Conservation (phyloP, 2,797 vertebrate genomes). For the Protonibea diacanthus region DNA sequence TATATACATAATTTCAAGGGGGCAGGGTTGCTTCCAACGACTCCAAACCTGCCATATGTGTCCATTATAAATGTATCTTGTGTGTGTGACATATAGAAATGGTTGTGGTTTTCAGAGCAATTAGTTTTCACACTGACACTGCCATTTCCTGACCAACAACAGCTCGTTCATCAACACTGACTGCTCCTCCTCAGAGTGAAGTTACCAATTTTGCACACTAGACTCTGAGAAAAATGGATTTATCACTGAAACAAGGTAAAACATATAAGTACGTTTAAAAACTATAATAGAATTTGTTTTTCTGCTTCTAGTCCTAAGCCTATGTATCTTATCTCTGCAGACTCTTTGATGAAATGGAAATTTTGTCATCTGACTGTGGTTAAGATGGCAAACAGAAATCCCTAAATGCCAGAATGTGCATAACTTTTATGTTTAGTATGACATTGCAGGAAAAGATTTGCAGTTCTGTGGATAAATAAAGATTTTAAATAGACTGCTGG, state of each 20-base stretch:
- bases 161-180: slow-evolving; percentile 20
- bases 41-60: not conserved
- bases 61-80: not conserved
- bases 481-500: slow-evolving; percentile 68
- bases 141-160: slow-evolving; percentile 27
- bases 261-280: not conserved
- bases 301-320: not conserved
- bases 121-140: slow-evolving; percentile 5
- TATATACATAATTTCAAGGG: not conserved
- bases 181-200: not conserved
- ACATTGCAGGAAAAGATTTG: slow-evolving; percentile 64
- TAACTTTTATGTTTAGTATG: slow-evolving; percentile 59
- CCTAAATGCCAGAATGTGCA: slow-evolving; percentile 51
- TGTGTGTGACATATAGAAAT: not conserved
- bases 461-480: slow-evolving; percentile 67
- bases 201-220: not conserved
- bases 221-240: not conserved
- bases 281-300: not conserved
- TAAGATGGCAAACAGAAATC: slow-evolving; percentile 59
- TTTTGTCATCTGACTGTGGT: slow-evolving; percentile 45
- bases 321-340: slow-evolving; percentile 23
- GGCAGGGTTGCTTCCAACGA: not conserved
- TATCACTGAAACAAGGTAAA: slow-evolving; percentile 14
- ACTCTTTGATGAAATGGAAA: slow-evolving; percentile 43
- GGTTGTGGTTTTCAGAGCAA: slow-evolving; percentile 10